Base-by-base conservation (phyloP, 2,888 invertebrate genomes). In the Drosophila neoperkinsi region DNA sequence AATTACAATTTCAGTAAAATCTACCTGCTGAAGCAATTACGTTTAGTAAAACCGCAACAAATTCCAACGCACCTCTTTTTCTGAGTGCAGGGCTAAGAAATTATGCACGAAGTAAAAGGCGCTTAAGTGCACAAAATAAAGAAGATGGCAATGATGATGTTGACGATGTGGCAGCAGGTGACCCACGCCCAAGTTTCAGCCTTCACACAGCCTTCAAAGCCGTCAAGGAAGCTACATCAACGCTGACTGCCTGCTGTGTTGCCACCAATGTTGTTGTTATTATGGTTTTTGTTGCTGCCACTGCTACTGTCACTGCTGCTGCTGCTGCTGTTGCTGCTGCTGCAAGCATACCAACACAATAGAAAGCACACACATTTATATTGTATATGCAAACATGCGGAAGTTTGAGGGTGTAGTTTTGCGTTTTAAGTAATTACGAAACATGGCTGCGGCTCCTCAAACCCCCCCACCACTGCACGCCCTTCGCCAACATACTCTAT, bases 91-190 rank as follows among this genome's bases (percentile, higher is more conserved):
- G 84, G 69, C 70, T 74, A 77, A 82, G 90, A 81, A 89, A 84
- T 81, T 79, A 82, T 79, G 84, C 84, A 77, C 76, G 84, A 82
- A 81, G 84, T 79, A 71, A 84, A 87, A 88, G 88, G 74, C 81
- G 79, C 82, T 79, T 74, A 76, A 81, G 84, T 84, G 81, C 80
- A 88, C 77, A 85, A 85, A 84, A 88, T 79, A 74, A 82, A 81
- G 73, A 71, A 56, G 64, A 79, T 61, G 63, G 52, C 53, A 63
- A 70, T 56, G 59, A 46, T 50, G 60, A 71, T 63, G 76, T 41
- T 51, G 51, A 63, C 28, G 68, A 52, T 49, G 86, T 46, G 65
- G 77, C 58, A 70, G 77, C 69, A 78, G 85, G 82, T 82, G 87
- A 86, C 80, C 84, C 86, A 81, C 70, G 83, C 82, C 76, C 61